phyloP scores from a whole-genome alignment of 2,113 vertebrate species.

The Canis aureus region DNA sequence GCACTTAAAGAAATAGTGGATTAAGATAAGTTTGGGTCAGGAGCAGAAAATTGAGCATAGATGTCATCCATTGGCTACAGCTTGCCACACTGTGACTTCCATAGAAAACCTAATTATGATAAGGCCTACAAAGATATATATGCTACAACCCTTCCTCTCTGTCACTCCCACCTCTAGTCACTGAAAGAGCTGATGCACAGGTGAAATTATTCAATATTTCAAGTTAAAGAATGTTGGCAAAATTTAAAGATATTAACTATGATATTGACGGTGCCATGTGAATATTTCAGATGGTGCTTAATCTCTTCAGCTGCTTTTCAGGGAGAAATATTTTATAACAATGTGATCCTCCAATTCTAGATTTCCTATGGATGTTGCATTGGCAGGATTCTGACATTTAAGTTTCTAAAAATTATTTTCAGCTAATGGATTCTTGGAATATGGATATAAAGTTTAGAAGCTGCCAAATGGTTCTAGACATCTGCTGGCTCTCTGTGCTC shows the following conservation, averaged over 20 bases:
- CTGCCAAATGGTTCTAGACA: slow-evolving; percentile 73
- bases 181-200: not conserved
- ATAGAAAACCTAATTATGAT: not conserved
- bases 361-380: slow-evolving; percentile 38
- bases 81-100: not conserved
- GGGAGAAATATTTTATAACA: not conserved
- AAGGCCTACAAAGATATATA: not conserved
- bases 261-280: not conserved
- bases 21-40: not conserved
- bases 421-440: slow-evolving; percentile 45
- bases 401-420: slow-evolving; percentile 74
- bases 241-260: not conserved
- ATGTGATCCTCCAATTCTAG: slow-evolving; percentile 19
- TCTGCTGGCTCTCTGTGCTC: slow-evolving; percentile 67
- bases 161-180: not conserved
- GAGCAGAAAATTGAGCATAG: not conserved
- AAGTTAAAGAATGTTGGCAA: not conserved
- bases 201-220: not conserved
- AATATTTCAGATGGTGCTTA: not conserved
- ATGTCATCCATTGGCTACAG: not conserved
- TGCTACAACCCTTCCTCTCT: not conserved
- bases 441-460: slow-evolving; percentile 44
- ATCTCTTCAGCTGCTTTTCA: not conserved
- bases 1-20: not conserved
- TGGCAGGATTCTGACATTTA: slow-evolving; percentile 63